These are phyloP conservation scores for Mylabris phalerata DNA, from an alignment of 1,140 invertebrate genomes.

Conservation along the genomic window DNA sequence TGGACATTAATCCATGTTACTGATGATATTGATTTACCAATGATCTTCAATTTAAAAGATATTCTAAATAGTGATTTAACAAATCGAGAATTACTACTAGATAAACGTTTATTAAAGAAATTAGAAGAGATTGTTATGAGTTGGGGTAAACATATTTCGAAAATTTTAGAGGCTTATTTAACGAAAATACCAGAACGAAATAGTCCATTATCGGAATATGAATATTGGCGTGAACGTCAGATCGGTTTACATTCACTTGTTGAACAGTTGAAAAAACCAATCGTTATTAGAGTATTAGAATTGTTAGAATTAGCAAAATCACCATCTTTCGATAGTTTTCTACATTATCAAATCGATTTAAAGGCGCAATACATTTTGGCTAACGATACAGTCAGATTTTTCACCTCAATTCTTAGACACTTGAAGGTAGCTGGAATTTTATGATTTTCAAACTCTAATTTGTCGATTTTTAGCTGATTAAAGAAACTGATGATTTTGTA, in stretches of 20 bases:
- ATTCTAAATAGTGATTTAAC: slow-evolving; percentile 46
- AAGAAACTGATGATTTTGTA: slow-evolving; percentile 53
- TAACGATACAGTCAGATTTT: slow-evolving; percentile 77
- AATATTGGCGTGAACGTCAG: slow-evolving; percentile 75
- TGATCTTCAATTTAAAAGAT: slow-evolving; percentile 41
- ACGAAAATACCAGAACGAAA: slow-evolving; percentile 58
- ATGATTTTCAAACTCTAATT: background rate
- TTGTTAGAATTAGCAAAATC: slow-evolving; percentile 50
- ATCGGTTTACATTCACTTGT: slow-evolving; percentile 65
- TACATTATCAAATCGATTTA: slow-evolving; percentile 51
- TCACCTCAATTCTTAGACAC: slow-evolving; percentile 71
- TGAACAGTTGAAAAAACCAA: slow-evolving; percentile 71
- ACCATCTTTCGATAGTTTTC: slow-evolving; percentile 46
- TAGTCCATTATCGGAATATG: slow-evolving; percentile 73
- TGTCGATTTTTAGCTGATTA: slow-evolving; percentile 24
- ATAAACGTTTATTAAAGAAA: slow-evolving; percentile 48
- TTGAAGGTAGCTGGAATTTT: slow-evolving; percentile 55
- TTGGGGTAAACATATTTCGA: slow-evolving; percentile 59
- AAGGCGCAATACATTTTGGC: slow-evolving; percentile 67
- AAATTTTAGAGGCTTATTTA: slow-evolving; percentile 47
- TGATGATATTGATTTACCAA: slow-evolving; percentile 55
- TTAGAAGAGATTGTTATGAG: slow-evolving; percentile 56
- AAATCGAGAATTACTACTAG: slow-evolving; percentile 43
- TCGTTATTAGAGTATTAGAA: slow-evolving; percentile 52
- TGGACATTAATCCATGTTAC: slow-evolving; percentile 61